A percentile compares a stretch with the other conserved stretches of the same genome.
Conservation (phyloP, 2,888 invertebrate species). For the Drosophila macrospina region DNA sequence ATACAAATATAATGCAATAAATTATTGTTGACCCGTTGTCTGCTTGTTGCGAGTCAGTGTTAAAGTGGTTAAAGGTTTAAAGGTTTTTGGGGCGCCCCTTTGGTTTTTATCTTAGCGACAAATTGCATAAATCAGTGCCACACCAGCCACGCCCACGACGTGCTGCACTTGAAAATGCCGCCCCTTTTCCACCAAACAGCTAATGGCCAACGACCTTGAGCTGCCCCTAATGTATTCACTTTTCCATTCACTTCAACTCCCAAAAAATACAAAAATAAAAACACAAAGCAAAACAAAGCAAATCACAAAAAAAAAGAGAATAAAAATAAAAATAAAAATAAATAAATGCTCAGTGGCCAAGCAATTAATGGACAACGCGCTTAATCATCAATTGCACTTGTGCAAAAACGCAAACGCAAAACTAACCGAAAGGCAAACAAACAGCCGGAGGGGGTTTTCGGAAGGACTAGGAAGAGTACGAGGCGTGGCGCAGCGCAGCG, state of each 20-base stretch:
- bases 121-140: constrained; percentile 71
- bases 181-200: background rate
- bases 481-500: background rate
- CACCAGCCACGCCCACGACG: constrained; percentile 27
- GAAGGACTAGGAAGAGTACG: background rate
- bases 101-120: constrained; percentile 31
- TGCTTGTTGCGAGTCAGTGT: constrained; percentile 5
- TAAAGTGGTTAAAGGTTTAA: constrained; percentile 13
- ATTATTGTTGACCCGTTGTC: constrained; percentile 23
- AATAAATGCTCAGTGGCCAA: constrained; percentile 28
- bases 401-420: constrained; percentile 37
- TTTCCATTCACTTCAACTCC: constrained; percentile 18
- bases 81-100: constrained; percentile 1
- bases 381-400: constrained; percentile 62
- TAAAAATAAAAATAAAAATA: background rate
- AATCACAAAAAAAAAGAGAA: no score
- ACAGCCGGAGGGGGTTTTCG: background rate
- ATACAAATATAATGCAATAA: constrained; percentile 51
- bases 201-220: constrained; percentile 31
- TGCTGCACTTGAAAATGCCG: constrained; percentile 20
- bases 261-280: background rate
- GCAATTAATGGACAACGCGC: constrained; percentile 61
- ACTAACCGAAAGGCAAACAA: constrained; percentile 49
- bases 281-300: no score
- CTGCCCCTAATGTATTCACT: constrained; percentile 42